Conservation (phyloP, 2,888 invertebrate species). For the Chaetoderma sp. region DNA sequence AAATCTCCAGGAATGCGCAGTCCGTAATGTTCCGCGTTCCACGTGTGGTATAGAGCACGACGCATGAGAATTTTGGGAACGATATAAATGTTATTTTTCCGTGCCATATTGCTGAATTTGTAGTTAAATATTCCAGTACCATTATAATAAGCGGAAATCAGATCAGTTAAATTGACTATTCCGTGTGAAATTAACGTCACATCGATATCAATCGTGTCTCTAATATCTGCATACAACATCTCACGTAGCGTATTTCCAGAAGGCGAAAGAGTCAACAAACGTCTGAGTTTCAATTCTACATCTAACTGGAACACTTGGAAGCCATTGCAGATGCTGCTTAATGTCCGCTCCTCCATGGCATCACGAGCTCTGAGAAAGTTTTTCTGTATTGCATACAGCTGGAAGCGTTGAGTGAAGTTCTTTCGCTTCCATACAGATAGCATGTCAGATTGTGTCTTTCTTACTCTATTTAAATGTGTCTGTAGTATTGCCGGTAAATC, state of each 20-base stretch:
- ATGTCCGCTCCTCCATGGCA: constrained; percentile 56
- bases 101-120: constrained; percentile 37
- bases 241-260: constrained; percentile 11
- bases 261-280: constrained; percentile 18
- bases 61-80: constrained; percentile 48
- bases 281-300: constrained; percentile 29
- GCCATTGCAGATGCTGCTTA: constrained; percentile 36
- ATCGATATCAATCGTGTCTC: constrained; percentile 38
- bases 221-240: constrained; percentile 34
- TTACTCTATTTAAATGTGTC: no score
- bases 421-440: constrained; percentile 31
- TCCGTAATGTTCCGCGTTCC: constrained; percentile 35
- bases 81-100: constrained; percentile 41
- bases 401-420: constrained; percentile 40
- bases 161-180: constrained; percentile 41
- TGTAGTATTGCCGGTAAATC: no score
- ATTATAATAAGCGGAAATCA: constrained; percentile 43
- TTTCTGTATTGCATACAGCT: constrained; percentile 45
- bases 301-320: constrained; percentile 40
- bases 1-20: constrained; percentile 36
- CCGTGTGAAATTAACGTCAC: constrained; percentile 44
- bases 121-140: constrained; percentile 50
- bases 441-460: constrained; percentile 26
- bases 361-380: constrained; percentile 52
- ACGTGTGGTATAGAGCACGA: constrained; percentile 39